Evolutionary conservation across 2,113 vertebrate genomes (phyloP).

Genomic region (Athene noctua): DNA sequence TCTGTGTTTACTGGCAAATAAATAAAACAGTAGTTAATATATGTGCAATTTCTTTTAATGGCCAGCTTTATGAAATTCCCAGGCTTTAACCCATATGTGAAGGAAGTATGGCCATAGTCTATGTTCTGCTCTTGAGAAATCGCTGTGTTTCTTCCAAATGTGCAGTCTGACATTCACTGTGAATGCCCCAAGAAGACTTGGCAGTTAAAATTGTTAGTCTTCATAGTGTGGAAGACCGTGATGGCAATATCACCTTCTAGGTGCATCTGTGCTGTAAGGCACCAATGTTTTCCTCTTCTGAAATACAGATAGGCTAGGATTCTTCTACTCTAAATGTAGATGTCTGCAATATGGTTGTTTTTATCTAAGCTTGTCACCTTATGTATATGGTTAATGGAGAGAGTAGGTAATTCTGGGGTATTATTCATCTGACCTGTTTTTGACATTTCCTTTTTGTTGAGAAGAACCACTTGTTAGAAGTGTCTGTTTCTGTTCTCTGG

Average conservation of each 20-base stretch:
- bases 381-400: neutral
- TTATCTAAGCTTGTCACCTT: neutral
- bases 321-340: neutral
- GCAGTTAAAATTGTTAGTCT: neutral
- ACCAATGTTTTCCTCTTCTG: neutral
- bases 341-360: neutral
- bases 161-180: neutral
- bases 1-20: neutral
- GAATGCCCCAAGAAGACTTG: neutral
- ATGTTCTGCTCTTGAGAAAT: neutral
- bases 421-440: neutral
- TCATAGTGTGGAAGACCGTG: neutral
- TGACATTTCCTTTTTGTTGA: neutral
- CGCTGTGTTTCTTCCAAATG: neutral
- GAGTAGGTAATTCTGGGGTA: neutral
- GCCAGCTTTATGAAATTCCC: neutral
- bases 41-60: neutral
- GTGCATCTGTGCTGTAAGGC: neutral
- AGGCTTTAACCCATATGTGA: neutral
- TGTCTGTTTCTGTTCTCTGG: neutral
- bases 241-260: neutral
- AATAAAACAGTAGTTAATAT: neutral
- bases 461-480: neutral
- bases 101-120: neutral
- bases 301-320: neutral